A percentile compares a stretch with the other conserved stretches of the same genome.
Conservation (phyloP, 2,113 vertebrate genomes). For the Microtus richardsoni region DNA sequence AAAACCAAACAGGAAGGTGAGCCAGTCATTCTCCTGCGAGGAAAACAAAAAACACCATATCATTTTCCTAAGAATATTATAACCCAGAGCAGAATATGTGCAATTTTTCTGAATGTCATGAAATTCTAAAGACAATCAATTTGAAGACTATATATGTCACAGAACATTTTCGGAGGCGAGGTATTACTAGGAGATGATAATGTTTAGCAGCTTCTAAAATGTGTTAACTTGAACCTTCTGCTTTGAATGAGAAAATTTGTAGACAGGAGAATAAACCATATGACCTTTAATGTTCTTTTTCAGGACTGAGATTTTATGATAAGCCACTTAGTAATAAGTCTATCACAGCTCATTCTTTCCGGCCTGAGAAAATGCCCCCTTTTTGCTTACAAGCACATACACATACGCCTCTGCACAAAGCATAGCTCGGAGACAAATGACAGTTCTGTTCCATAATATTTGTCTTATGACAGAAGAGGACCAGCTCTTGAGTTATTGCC, state of each 20-base stretch:
- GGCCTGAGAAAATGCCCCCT: slow-evolving; percentile 68
- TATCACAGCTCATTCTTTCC: slow-evolving; percentile 59
- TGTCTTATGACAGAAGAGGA: slow-evolving; percentile 69
- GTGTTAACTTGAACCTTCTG: slow-evolving; percentile 56
- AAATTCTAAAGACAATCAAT: slow-evolving; percentile 68
- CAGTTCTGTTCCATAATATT: slow-evolving; percentile 74
- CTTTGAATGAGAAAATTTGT: slow-evolving; percentile 67
- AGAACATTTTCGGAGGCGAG: slow-evolving; percentile 42
- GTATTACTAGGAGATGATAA: slow-evolving; percentile 58
- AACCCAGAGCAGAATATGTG: slow-evolving; percentile 25
- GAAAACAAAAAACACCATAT: background rate
- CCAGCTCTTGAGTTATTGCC: slow-evolving; percentile 67
- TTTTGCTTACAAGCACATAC: slow-evolving; percentile 39
- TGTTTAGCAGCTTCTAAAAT: slow-evolving; percentile 60
- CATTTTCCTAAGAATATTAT: slow-evolving; percentile 63
- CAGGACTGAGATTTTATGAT: slow-evolving; percentile 66
- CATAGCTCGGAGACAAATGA: slow-evolving; percentile 70
- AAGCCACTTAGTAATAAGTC: slow-evolving; percentile 70
- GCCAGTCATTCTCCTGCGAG: slow-evolving; percentile 24
- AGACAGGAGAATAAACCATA: slow-evolving; percentile 60
- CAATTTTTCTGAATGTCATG: slow-evolving; percentile 66
- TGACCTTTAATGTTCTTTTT: slow-evolving; percentile 69
- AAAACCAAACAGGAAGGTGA: slow-evolving; percentile 57
- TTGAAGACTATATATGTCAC: slow-evolving; percentile 68
- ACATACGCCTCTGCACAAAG: slow-evolving; percentile 57